Conservation (phyloP, 2,888 invertebrate species). For the Hirtodrosophila duncani region DNA sequence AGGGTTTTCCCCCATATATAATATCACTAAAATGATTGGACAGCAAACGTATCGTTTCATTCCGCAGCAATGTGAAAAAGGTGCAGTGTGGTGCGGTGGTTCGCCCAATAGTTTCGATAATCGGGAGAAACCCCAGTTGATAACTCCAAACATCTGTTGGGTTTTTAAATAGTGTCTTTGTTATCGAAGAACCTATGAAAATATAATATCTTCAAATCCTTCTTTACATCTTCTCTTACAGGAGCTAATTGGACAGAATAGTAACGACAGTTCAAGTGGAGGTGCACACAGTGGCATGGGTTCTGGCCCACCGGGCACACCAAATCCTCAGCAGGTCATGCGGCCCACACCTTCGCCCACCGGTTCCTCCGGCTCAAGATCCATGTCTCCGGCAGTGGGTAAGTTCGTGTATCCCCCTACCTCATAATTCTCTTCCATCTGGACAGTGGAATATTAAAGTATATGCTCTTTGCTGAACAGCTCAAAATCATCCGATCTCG, state of each 20-base stretch:
- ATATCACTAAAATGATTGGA: too few species aligned
- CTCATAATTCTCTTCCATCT: background rate
- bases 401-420: slow-evolving; percentile 78
- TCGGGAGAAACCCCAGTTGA: too few species aligned
- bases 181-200: too few species aligned
- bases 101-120: too few species aligned
- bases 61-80: too few species aligned
- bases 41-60: too few species aligned
- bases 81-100: too few species aligned
- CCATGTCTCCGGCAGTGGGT: slow-evolving; percentile 99
- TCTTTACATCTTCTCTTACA: slow-evolving; percentile 72
- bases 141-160: too few species aligned
- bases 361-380: slow-evolving; percentile 95
- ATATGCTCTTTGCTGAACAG: slow-evolving; percentile 33
- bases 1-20: too few species aligned
- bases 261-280: slow-evolving; percentile 90
- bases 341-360: slow-evolving; percentile 96
- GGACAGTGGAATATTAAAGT: too few species aligned
- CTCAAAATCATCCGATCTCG: slow-evolving; percentile 96
- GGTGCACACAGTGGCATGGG: slow-evolving; percentile 83
- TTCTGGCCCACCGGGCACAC: slow-evolving; percentile 81
- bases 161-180: too few species aligned
- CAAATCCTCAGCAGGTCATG: slow-evolving; percentile 88
- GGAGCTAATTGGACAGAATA: slow-evolving; percentile 92
- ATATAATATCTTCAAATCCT: slow-evolving; percentile 11